phyloP scores from a whole-genome alignment of 2,888 invertebrate species.

The Parasteatoda lunata region DNA sequence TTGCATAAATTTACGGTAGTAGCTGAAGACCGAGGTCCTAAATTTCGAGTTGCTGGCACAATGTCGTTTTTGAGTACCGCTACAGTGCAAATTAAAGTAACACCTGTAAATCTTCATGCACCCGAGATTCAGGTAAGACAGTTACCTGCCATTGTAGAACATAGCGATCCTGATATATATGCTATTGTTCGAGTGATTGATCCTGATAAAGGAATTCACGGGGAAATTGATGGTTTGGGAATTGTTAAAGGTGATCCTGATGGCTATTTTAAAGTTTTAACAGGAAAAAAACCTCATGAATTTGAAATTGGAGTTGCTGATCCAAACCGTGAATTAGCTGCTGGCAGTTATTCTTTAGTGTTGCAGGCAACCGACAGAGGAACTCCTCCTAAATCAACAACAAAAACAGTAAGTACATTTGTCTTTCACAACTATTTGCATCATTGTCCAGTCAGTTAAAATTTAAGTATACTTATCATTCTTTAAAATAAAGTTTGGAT shows the following conservation, averaged over 20 bases:
- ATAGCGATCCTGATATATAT: slow-evolving; percentile 87
- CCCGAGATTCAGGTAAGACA: slow-evolving; percentile 88
- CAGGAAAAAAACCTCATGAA: slow-evolving; percentile 76
- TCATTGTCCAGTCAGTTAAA: not conserved
- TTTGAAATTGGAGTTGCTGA: slow-evolving; percentile 85
- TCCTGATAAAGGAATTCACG: slow-evolving; percentile 87
- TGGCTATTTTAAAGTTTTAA: slow-evolving; percentile 87
- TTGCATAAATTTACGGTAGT: slow-evolving; percentile 82
- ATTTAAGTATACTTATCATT: no score
- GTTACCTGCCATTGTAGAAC: slow-evolving; percentile 81
- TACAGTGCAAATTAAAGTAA: slow-evolving; percentile 81
- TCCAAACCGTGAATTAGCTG: slow-evolving; percentile 86
- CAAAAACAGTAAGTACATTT: slow-evolving; percentile 77
- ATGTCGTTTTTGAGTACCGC: slow-evolving; percentile 46
- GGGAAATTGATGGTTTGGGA: slow-evolving; percentile 86
- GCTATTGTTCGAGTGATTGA: slow-evolving; percentile 91
- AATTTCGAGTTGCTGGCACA: slow-evolving; percentile 73
- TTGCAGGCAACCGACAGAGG: slow-evolving; percentile 89
- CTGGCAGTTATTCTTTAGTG: slow-evolving; percentile 89
- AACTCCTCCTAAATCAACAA: slow-evolving; percentile 84
- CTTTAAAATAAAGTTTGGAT: no score
- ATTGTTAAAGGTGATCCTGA: slow-evolving; percentile 93
- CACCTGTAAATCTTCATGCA: slow-evolving; percentile 86
- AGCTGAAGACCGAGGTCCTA: slow-evolving; percentile 88
- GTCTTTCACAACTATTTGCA: not conserved